These are phyloP conservation scores for Meda fulgida DNA, from an alignment of 2,797 vertebrate species.

Conservation along the genomic window DNA sequence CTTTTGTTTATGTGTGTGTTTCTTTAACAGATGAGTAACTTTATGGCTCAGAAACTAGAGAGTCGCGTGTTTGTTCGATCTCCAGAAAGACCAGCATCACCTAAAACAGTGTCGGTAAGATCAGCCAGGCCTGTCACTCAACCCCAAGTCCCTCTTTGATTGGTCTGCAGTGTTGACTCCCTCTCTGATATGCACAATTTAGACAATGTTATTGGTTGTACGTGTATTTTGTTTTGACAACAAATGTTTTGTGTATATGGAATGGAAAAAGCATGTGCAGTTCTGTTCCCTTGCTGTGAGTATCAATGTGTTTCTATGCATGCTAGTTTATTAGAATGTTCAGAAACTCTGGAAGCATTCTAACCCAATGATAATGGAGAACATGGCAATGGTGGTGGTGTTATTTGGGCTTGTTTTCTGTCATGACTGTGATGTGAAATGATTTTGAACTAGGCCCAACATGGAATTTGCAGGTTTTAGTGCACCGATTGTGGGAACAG, in stretches of 20 bases:
- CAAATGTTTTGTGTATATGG: constrained; percentile 22
- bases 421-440: constrained; percentile 62
- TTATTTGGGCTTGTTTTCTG: constrained; percentile 62
- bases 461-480: not conserved
- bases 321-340: constrained; percentile 5
- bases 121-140: constrained; percentile 60
- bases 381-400: constrained; percentile 57
- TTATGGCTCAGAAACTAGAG: constrained; percentile 87
- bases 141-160: constrained; percentile 54
- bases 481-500: not conserved
- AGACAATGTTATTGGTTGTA: constrained; percentile 63
- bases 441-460: constrained; percentile 34
- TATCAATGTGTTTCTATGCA: constrained; percentile 23
- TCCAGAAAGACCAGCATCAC: constrained; percentile 80
- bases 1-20: constrained; percentile 71
- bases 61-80: constrained; percentile 84
- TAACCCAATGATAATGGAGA: constrained; percentile 20
- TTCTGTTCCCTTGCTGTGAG: constrained; percentile 20
- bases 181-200: constrained; percentile 61
- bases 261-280: constrained; percentile 54
- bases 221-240: constrained; percentile 56
- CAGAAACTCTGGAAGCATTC: not conserved
- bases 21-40: constrained; percentile 85
- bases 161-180: constrained; percentile 62
- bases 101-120: constrained; percentile 86